A percentile compares a stretch with the other conserved stretches of the same genome.
phyloP scores from a whole-genome alignment of 2,888 invertebrate genomes.

The Thereva nobilitata region DNA sequence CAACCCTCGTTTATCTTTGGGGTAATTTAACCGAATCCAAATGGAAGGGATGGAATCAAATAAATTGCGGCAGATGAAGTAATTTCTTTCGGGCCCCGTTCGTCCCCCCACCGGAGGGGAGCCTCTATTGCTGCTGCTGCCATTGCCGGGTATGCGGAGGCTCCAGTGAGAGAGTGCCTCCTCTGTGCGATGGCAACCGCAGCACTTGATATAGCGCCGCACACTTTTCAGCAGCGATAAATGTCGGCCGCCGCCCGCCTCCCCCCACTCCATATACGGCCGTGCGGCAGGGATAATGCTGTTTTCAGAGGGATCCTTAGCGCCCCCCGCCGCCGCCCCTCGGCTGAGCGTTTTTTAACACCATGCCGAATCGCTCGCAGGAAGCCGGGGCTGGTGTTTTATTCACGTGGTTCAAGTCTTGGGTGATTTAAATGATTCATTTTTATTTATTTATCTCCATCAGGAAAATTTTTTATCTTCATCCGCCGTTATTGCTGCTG shows the following conservation, averaged over 20 bases:
- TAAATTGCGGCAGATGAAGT: conserved; percentile 42
- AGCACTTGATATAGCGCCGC: conserved; percentile 33
- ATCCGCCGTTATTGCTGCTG: conserved; percentile 19
- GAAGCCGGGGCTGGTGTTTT: conserved; percentile 30
- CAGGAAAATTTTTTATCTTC: conserved; percentile 37
- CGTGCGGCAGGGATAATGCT: background rate
- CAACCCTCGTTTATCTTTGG: conserved; percentile 39
- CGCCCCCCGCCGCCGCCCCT: background rate
- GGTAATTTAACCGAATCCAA: conserved; percentile 40
- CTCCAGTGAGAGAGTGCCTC: background rate
- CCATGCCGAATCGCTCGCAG: conserved; percentile 27
- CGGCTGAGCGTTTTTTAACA: conserved; percentile 24
- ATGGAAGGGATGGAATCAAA: conserved; percentile 40
- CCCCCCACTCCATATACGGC: too few relatives aligned
- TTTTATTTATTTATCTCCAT: conserved; percentile 42
- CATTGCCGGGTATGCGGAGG: background rate
- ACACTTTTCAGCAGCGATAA: conserved; percentile 36
- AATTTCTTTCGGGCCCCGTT: conserved; percentile 36
- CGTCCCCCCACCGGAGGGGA: conserved; percentile 3
- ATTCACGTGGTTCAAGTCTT: conserved; percentile 38
- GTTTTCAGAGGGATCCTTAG: conserved; percentile 14
- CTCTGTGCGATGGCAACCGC: conserved; percentile 26
- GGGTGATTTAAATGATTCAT: conserved; percentile 41
- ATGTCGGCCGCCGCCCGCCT: conserved; percentile 18
- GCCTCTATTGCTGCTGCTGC: background rate